These are phyloP conservation scores for Turritopsis dohrnii DNA, from an alignment of 30 jellyfish, hydroid and myxozoan genomes.

Conservation along the genomic window DNA sequence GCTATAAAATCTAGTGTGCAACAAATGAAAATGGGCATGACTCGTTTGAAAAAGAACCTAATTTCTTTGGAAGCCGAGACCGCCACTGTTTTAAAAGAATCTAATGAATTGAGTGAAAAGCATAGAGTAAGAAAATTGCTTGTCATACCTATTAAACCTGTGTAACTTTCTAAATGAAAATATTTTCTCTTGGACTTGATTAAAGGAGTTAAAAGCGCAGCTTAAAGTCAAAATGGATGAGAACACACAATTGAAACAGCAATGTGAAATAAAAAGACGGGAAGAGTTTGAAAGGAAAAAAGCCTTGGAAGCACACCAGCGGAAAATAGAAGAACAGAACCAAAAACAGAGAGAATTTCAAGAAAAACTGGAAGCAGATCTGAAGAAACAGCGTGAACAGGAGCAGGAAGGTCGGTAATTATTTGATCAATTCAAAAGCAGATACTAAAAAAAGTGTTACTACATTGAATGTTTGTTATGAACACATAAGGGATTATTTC, in stretches of 20 bases:
- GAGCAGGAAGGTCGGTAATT: slow-evolving; percentile 55
- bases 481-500: no score
- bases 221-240: neutral
- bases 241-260: slow-evolving; percentile 11
- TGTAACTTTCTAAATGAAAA: neutral
- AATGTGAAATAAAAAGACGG: slow-evolving; percentile 9
- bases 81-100: slow-evolving; percentile 56
- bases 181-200: neutral
- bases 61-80: slow-evolving; percentile 68
- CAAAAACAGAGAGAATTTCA: slow-evolving; percentile 52
- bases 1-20: slow-evolving; percentile 95
- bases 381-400: slow-evolving; percentile 61
- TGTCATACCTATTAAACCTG: neutral
- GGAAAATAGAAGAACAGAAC: slow-evolving; percentile 35
- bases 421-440: no score
- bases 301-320: neutral
- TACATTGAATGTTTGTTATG: no score
- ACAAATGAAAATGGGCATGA: slow-evolving; percentile 64
- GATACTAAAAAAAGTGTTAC: no score
- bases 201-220: slow-evolving; percentile 7
- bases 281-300: slow-evolving; percentile 11
- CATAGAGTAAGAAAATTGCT: slow-evolving; percentile 43
- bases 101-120: slow-evolving; percentile 36
- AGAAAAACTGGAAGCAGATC: slow-evolving; percentile 54
- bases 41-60: slow-evolving; percentile 59